phyloP scores from a whole-genome alignment of 2,888 invertebrate genomes.

The Notodonta ziczac region DNA sequence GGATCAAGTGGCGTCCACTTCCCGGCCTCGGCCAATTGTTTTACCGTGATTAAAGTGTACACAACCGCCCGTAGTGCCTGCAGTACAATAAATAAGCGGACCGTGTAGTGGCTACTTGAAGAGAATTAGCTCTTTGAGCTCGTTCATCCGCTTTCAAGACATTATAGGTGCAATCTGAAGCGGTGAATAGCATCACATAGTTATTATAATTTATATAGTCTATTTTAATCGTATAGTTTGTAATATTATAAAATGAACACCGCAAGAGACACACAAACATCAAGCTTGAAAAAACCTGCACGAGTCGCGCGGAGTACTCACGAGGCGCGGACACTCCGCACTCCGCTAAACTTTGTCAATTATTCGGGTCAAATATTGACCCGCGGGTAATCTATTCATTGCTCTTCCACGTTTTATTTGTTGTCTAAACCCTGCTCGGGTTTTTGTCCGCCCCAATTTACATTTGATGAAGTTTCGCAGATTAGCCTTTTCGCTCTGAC shows the following conservation, averaged over 20 bases:
- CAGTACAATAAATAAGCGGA: neutral
- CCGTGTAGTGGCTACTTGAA: neutral
- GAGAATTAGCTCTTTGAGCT: neutral
- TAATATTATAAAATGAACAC: too few species aligned
- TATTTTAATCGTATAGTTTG: too few species aligned
- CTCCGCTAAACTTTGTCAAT: slow-evolving; percentile 54
- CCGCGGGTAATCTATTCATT: slow-evolving; percentile 57
- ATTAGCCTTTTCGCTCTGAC: slow-evolving; percentile 45
- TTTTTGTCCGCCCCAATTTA: slow-evolving; percentile 45
- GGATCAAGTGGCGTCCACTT: neutral
- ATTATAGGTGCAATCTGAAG: too few species aligned
- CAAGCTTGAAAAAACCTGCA: too few species aligned
- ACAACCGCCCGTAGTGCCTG: neutral
- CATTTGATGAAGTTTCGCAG: slow-evolving; percentile 48
- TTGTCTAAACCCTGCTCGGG: slow-evolving; percentile 41
- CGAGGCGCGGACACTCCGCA: slow-evolving; percentile 1
- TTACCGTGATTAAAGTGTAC: slow-evolving; percentile 4
- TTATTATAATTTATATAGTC: too few species aligned
- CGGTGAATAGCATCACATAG: too few species aligned
- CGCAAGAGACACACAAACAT: too few species aligned
- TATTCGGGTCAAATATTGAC: slow-evolving; percentile 55
- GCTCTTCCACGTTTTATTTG: slow-evolving; percentile 50
- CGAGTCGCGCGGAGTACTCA: too few species aligned
- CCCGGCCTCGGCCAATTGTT: neutral
- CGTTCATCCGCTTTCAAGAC: too few species aligned